Evolutionary conservation across 2,113 vertebrate species (phyloP), one percentile per base, ranked within the genome.

Genomic region (Alligator mississippiensis): DNA sequence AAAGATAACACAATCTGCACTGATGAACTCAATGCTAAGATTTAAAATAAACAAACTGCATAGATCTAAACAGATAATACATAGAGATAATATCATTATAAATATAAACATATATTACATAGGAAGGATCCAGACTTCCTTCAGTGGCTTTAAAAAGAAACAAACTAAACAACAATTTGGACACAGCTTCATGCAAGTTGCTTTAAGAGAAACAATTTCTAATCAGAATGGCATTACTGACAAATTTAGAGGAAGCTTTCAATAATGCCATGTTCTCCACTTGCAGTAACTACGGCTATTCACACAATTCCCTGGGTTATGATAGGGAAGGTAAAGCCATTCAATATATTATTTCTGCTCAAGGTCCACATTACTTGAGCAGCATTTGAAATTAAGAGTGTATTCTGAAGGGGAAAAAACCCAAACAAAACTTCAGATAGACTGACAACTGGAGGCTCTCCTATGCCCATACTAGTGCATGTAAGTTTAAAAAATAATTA

Each of bases 1-100:
- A 24, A 74, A 11, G 47, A 61, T 2, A 47, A 47, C 74, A 70
- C 34, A 72, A n/a, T 0, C 4, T n/a, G 0, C 2, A 30, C 30
- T 6, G 21, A 74, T 30, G 24, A 74, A 47, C 70, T 74, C 12
- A 74, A 22, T 47, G 34, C 47, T 47, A 47, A 47, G 47, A 47
- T 47, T 47, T 47, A 47, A 47, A 47, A 47, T 9, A 47, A 47
- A 47, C 47, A 47, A 47, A 47, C 47, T 47, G 47, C 47, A 47
- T 47, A 47, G 47, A 47, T 47, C 38, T 47, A 47, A 9, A 47
- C 2, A 47, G 47, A 47, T 47, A 47, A 47, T 34, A 34, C 34
- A 34, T 24, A 22, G 47, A 47, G 70, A 38, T 47, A 38, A 47
- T 47, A 47, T 47, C 30, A 72, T 38, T 38, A 38, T 38, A 38